Base-by-base conservation (phyloP, 2,113 vertebrate species). In the Chloropsis hardwickii region DNA sequence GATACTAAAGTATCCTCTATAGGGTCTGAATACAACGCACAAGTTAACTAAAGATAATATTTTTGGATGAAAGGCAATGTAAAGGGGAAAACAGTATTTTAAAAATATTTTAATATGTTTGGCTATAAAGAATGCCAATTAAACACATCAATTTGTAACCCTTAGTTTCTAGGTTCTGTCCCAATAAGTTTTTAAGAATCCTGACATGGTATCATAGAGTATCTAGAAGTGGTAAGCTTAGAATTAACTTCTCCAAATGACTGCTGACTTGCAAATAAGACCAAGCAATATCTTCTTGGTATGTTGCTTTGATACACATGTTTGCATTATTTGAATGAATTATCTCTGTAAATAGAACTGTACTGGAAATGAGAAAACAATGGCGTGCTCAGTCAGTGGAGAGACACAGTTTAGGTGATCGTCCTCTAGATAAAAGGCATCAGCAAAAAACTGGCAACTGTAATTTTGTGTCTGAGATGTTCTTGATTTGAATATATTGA, bases 311-410 rank as follows among this genome's bases (percentile, higher is more conserved):
- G 80, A 81, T 94, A 84, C 72, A 51, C 77, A 54, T 45, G 40
- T 79, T 95, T 94, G 44, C 50, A 56, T 91, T 90, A 92, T 77
- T 81, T 73, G 45, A 81, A 54, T 1, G 0, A 86, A 76, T 85
- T 70, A 61, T 80, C 50, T 95, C 86, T 88, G 81, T 67, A 88
- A 96, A 91, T 76, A 76, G 78, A 81, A 95, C 57, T 78, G 86
- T 79, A 50, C 47, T 62, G 80, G 81, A 97, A 97, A 97, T 89
- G 88, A 89, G 94, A 76, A 95, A 95, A 97, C 69, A 84, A 76
- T 80, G 60, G 74, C 80, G 92, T 78, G 81, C 81, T 91, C 67
- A 92, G 79, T 61, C 87, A 86, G 33, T 48, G 50, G 81, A 90
- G 65, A 92, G 79, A 92, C 81, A 25, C 67, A 62, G 73, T 83